Base-by-base conservation (phyloP, 1,140 invertebrate species). In the Ceratitis capitata region DNA sequence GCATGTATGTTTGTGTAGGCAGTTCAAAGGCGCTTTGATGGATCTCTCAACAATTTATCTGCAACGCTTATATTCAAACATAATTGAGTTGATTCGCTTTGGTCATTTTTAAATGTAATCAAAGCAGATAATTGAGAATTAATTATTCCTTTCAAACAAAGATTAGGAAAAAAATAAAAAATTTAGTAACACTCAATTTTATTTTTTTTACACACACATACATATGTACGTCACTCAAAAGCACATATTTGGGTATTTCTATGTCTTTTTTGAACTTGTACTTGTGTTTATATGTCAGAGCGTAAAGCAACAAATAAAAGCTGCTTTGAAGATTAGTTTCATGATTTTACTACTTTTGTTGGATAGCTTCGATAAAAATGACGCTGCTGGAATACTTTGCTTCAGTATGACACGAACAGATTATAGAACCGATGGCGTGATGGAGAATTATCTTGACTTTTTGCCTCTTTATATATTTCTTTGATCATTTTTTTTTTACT, bases 11-110 rank as follows among this genome's bases (percentile, higher is more conserved):
- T 1, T 61, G 58, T 61, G 58, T 61, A 61, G 58, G 58, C 58
- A 61, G 58, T 61, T 61, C 58, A 61, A 61, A 61, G 58, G 58
- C 58, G 26, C 58, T 61, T 61, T 61, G 58, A 61, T 61, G 58
- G 58, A 61, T 61, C 58, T 61, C 58, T 61, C 58, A 32, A 61
- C 23, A 32, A 61, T 61, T 61, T 61, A 32, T 61, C 26, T 32
- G 58, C 58, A 61, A 61, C 26, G 12, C 26, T 61, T 61, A 12
- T 61, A 61, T 14, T 26, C 58, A 61, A 61, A 61, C 29, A 61
- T 61, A 61, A 61, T 32, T 29, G 58, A 12, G 12, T 29, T 4
- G 26, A 61, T 61, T 61, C 58, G 29, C 12, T 61, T 61, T 32
- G 58, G 58, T 61, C 58, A 61, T 61, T 61, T 61, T 56, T 14